Conservation (phyloP, 92 coral and sea anemone species). For the Zoanthus gigantus region DNA sequence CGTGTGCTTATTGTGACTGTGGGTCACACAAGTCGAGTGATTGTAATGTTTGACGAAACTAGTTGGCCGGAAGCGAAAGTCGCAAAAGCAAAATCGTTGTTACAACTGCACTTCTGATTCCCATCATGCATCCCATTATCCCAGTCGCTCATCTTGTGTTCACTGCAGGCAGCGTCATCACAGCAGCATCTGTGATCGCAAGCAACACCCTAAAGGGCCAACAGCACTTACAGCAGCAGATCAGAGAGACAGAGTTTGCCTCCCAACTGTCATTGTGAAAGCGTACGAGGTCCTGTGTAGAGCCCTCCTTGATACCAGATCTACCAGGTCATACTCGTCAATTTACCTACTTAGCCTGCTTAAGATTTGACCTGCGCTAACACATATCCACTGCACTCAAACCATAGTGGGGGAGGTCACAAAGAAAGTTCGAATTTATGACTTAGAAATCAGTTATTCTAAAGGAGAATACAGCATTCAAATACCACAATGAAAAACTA, state of each 20-base stretch:
- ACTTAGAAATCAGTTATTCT: constrained; percentile 53
- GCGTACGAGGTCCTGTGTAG: constrained; percentile 52
- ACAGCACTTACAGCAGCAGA: constrained; percentile 58
- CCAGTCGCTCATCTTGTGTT: constrained; percentile 55
- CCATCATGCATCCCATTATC: constrained; percentile 49
- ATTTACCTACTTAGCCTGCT: constrained; percentile 47
- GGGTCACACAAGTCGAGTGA: constrained; percentile 58
- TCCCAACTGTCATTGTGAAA: constrained; percentile 50
- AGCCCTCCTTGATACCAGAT: constrained; percentile 62
- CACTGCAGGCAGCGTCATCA: constrained; percentile 60
- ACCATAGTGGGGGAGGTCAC: constrained; percentile 65
- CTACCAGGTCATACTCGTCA: constrained; percentile 50
- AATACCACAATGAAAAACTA: constrained; percentile 9
- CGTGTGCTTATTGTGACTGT: constrained; percentile 64
- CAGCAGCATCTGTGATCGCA: constrained; percentile 61
- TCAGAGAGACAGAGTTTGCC: constrained; percentile 52
- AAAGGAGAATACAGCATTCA: constrained; percentile 27
- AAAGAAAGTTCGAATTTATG: constrained; percentile 47
- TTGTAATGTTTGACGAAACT: constrained; percentile 43
- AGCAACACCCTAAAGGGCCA: not conserved
- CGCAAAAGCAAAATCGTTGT: constrained; percentile 24
- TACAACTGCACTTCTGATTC: constrained; percentile 56
- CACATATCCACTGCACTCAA: constrained; percentile 42
- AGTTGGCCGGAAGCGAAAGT: constrained; percentile 26
- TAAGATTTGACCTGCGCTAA: constrained; percentile 37